Evolutionary conservation across 92 coral and sea anemone species (phyloP).

Genomic region (Blastomussa wellsi): DNA sequence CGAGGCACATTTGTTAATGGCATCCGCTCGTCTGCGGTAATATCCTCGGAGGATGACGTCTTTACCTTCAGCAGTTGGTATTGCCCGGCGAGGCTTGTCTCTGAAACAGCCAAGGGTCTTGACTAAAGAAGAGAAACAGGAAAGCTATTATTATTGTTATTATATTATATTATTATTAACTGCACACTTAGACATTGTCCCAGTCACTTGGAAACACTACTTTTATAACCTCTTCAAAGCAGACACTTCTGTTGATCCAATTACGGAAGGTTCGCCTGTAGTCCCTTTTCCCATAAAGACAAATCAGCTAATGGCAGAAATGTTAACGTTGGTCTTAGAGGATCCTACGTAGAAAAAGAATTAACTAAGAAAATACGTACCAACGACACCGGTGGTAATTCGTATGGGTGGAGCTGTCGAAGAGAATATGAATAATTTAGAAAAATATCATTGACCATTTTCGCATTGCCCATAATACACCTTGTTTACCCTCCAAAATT

Average conservation of each 20-base stretch:
- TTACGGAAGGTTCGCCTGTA: no score
- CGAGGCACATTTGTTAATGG: constrained; percentile 41
- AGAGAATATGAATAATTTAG: no score
- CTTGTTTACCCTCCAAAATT: no score
- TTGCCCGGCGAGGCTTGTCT: constrained; percentile 32
- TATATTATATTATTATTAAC: no score
- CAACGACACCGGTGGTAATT: constrained; percentile 12
- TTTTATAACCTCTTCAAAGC: no score
- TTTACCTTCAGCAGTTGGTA: constrained; percentile 28
- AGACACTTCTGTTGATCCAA: no score
- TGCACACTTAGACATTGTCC: no score
- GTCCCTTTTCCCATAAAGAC: no score
- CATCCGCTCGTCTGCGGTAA: constrained; percentile 41
- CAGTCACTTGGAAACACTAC: no score
- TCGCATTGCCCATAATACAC: no score
- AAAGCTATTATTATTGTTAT: background rate
- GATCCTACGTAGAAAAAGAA: background rate
- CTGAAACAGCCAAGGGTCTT: constrained; percentile 27
- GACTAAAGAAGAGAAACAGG: background rate
- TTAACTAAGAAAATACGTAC: background rate
- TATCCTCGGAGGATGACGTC: constrained; percentile 17
- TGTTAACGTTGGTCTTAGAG: background rate
- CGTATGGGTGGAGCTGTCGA: constrained; percentile 26
- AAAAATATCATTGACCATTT: no score
- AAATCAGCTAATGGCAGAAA: background rate